These are phyloP conservation scores for Pomacea maculata DNA, from an alignment of 1,140 invertebrate genomes.

Conservation along the genomic window DNA sequence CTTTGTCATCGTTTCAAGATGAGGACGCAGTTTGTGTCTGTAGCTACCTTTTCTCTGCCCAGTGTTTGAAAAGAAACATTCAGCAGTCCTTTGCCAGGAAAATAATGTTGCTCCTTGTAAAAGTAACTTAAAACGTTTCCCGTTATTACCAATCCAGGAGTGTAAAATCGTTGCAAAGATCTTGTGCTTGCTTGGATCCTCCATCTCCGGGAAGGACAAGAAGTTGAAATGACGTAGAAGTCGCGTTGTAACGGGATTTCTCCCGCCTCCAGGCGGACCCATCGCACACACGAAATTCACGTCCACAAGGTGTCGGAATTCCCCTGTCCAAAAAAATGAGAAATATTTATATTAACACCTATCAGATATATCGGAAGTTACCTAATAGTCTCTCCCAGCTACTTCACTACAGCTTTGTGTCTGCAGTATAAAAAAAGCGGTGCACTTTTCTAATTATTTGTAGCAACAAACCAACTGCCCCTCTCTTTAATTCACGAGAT, in stretches of 20 bases:
- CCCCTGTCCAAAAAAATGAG: conserved; percentile 68
- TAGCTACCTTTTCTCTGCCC: too few species aligned
- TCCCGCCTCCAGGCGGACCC: conserved; percentile 65
- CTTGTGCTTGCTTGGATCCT: conserved; percentile 75
- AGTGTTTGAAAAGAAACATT: background rate
- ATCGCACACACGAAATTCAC: conserved; percentile 70
- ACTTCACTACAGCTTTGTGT: too few species aligned
- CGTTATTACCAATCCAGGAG: conserved; percentile 72
- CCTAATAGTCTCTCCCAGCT: too few species aligned
- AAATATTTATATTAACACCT: too few species aligned
- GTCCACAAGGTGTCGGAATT: conserved; percentile 80
- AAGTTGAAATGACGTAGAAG: conserved; percentile 66
- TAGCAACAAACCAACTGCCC: too few species aligned
- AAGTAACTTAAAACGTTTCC: background rate
- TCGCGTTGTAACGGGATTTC: conserved; percentile 64
- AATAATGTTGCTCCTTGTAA: background rate
- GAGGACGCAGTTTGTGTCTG: too few species aligned
- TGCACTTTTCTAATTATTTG: too few species aligned
- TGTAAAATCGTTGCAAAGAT: conserved; percentile 78
- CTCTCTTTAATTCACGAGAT: too few species aligned
- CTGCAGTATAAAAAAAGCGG: too few species aligned
- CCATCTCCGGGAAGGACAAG: conserved; percentile 73
- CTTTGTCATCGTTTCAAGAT: too few species aligned
- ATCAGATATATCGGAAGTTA: too few species aligned
- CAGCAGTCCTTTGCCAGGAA: background rate